These are phyloP conservation scores for Halcyon senegalensis DNA, from an alignment of 2,113 vertebrate species.

Conservation along the genomic window DNA sequence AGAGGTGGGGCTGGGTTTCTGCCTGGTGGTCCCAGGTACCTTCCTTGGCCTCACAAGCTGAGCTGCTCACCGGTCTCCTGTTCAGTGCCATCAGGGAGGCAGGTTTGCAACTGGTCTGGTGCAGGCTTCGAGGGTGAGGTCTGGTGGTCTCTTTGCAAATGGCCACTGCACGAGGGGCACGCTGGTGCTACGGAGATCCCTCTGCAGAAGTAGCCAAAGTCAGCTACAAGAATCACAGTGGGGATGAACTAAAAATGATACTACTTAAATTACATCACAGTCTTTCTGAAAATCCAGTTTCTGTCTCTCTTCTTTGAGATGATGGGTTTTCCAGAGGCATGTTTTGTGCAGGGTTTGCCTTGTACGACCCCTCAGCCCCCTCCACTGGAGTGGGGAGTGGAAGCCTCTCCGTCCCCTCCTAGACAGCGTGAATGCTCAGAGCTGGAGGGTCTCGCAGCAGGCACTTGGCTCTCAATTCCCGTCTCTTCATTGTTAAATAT, in stretches of 20 bases:
- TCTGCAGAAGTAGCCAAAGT: background rate
- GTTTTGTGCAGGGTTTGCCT: background rate
- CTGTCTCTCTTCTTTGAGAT: background rate
- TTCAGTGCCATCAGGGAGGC: accelerated
- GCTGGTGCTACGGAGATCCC: background rate
- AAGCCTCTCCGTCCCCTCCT: background rate
- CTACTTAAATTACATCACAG: accelerated
- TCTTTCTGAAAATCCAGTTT: background rate
- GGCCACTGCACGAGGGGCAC: accelerated
- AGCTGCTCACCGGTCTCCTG: background rate
- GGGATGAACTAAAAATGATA: background rate
- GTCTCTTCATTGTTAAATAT: conserved; percentile 18
- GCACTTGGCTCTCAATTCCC: background rate
- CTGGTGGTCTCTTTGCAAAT: background rate
- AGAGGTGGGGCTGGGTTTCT: background rate
- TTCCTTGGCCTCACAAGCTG: background rate
- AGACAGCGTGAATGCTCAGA: background rate
- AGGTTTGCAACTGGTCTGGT: background rate
- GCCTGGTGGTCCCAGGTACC: background rate
- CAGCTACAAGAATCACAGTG: accelerated
- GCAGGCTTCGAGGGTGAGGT: background rate
- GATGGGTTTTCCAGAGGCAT: background rate
- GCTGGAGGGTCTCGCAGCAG: background rate
- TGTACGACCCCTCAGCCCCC: background rate
- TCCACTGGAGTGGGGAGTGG: background rate